Conservation (phyloP, 2,797 vertebrate species). For the Setipinna tenuifilis region DNA sequence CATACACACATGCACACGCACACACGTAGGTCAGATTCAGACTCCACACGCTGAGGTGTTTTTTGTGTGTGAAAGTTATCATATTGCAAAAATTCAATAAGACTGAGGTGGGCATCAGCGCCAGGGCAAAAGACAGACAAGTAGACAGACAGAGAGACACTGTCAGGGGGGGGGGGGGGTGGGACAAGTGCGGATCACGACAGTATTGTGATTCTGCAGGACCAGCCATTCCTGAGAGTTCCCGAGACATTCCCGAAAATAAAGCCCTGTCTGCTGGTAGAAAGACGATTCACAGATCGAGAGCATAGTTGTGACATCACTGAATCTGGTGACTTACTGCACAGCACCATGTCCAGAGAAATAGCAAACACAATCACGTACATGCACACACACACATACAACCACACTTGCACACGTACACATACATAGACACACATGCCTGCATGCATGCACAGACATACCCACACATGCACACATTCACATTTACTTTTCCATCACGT, state of each 20-base stretch:
- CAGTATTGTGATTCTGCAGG: neutral
- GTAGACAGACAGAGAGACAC: neutral
- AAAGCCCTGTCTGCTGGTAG: neutral
- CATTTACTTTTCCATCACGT: neutral
- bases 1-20: neutral
- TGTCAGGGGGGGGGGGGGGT: neutral
- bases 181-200: neutral
- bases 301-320: conserved; percentile 5
- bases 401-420: neutral
- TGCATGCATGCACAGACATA: neutral
- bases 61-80: neutral
- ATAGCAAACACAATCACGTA: neutral
- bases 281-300: neutral
- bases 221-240: conserved; percentile 16
- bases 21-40: neutral
- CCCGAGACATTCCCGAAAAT: neutral
- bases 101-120: neutral
- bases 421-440: neutral
- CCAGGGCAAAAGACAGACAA: neutral
- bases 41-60: conserved; percentile 13
- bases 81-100: conserved; percentile 18
- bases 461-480: neutral
- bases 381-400: neutral
- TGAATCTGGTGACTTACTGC: neutral
- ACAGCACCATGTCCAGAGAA: neutral